Evolutionary conservation across 2,888 invertebrate species (phyloP), one percentile per base, ranked within the genome.

Genomic region (Deilephila elpenor): DNA sequence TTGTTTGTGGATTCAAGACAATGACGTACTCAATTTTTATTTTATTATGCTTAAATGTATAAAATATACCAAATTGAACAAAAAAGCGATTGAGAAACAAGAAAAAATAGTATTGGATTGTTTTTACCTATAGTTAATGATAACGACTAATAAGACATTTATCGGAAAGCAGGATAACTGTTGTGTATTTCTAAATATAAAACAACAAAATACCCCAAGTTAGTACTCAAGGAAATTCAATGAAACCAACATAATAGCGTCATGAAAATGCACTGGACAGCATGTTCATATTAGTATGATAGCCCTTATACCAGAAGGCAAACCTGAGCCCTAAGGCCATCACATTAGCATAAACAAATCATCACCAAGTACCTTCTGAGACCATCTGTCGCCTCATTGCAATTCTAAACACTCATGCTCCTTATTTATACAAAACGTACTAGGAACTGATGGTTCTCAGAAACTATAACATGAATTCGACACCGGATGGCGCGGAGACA

Each of bases 401-500:
- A 74, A 82, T 80, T 79, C 84, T 76, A 75, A 79, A 74, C 82
- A 82, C 74, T 75, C 73, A 73, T 75, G 78, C 75, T 72, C 76
- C 73, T 81, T 76, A 79, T 77, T 78, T 77, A 80, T 77, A 82
- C 78, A 78, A 79, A 80, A 79, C 73, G 34, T 71, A 71, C 60
- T 70, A 70, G 59, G 73, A 73, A 73, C 78, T 75, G 79, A 70
- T 71, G 72, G 72, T 91, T 89, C 90, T 80, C 14, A 78, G 89
- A 89, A 91, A 78, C 84, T 82, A 89, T 88, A 82, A 79, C 77
- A 78, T 76, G 80, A 84, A 89, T 90, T 90, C 76, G 88, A 90
- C 89, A 91, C 91, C 89, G 90, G 91, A 91, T 81, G 83, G 76
- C 51, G 51, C 56, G 75, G 82, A 86, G 86, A 87, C 87, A 76